Conservation (phyloP, 1,140 invertebrate species). For the Sycophaga agraensis region DNA sequence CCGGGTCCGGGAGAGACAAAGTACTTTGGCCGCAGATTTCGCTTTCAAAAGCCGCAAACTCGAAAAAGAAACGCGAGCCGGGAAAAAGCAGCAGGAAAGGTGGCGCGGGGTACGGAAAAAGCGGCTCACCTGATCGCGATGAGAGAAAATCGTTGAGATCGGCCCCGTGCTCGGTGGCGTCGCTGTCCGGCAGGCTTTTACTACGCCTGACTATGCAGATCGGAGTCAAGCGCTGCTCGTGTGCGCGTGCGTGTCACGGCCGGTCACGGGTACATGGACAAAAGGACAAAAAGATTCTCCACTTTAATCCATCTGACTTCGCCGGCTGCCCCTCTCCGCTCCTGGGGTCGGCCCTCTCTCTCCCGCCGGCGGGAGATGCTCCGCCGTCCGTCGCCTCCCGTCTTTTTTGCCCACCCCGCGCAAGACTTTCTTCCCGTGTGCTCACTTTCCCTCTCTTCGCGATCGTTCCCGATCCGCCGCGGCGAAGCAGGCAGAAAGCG, state of each 20-base stretch:
- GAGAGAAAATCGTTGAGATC: conserved; percentile 46
- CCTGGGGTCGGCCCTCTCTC: too few relatives aligned
- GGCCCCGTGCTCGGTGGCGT: conserved; percentile 40
- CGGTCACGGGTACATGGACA: conserved; percentile 21
- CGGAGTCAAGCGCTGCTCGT: conserved; percentile 41
- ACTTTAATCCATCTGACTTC: conserved; percentile 16
- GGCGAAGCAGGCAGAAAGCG: too few relatives aligned
- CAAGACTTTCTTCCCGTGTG: too few relatives aligned
- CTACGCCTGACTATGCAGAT: conserved; percentile 48
- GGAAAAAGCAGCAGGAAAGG: not conserved
- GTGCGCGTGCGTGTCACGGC: not conserved
- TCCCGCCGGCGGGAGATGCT: too few relatives aligned
- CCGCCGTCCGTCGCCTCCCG: too few relatives aligned
- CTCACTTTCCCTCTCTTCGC: too few relatives aligned
- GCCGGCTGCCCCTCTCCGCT: not conserved
- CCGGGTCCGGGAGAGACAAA: too few relatives aligned
- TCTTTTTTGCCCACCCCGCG: too few relatives aligned
- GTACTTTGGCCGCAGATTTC: too few relatives aligned
- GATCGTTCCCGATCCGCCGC: too few relatives aligned
- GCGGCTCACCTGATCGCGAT: conserved; percentile 44
- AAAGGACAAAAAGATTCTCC: conserved; percentile 25
- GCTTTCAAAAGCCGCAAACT: too few relatives aligned
- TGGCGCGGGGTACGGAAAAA: not conserved
- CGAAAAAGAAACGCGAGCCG: too few relatives aligned
- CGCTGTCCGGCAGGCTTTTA: conserved; percentile 47